Evolutionary conservation across 2,888 invertebrate species (phyloP), one percentile per base, ranked within the genome.

Genomic region (Andrena bucephala): DNA sequence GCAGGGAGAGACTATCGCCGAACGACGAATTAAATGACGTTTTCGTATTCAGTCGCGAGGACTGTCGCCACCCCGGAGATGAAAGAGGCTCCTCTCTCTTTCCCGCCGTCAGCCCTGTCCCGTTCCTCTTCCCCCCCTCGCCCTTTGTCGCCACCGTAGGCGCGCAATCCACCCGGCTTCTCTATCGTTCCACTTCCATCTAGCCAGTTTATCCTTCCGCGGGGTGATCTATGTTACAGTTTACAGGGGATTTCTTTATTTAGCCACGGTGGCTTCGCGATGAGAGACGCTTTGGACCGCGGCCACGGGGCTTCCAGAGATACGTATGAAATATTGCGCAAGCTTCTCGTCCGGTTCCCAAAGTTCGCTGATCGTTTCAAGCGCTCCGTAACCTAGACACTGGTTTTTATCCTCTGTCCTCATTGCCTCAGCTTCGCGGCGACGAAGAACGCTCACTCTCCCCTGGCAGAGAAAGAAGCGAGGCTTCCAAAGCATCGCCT

Each of bases 11-110:
- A 63, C 66, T 77, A 77, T 86, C 85, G 77, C 69, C 81, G 81
- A 79, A 85, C 83, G 82, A 80, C 83, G 83, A 87, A 85, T 87
- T 86, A 87, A 87, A 87, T 88, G 87, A 87, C 84, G 83, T 86
- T 87, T 87, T 88, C 88, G 81, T 86, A 85, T 86, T 85, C 85
- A 82, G 74, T 79, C 68, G 86, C 80, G 79, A 73, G 65, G 71
- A 77, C 83, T 33, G 59, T 67, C 80, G 31, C 69, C 57, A 81
- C 70, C 83, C 76, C 72, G 81, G 69, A 77, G 84, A 86, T 84
- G 84, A 86, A 81, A 83, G 83, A 75, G 85, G 72, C 29, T 69
- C 71, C 71, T 33, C 57, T 57, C 52, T 62, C n/a, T 54, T n/a
- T 67, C 10, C 10, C 54, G 16, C 50, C 13, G 7, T 52, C 31